A percentile compares a stretch with the other conserved stretches of the same genome.
phyloP scores from a whole-genome alignment of 2,113 vertebrate species.

The Seriola dumerili region DNA sequence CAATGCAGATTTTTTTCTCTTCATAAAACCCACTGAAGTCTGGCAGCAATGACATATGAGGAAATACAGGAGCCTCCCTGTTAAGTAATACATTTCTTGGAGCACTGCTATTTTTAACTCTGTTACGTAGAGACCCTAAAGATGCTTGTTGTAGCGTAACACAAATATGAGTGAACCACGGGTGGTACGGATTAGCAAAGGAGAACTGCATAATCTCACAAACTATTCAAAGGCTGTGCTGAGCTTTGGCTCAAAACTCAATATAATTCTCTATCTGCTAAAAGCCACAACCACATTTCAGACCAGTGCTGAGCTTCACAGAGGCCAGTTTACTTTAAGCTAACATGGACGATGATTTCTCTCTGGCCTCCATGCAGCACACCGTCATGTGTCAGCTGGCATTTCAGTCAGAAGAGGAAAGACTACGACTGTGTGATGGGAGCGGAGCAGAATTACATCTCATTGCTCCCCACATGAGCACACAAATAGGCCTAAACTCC shows the following conservation, averaged over 20 bases:
- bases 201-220: conserved; percentile 48
- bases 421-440: conserved; percentile 30
- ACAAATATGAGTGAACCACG: conserved; percentile 49
- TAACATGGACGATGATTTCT: conserved; percentile 11
- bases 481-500: conserved; percentile 70
- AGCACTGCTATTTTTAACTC: conserved; percentile 78
- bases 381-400: conserved; percentile 49
- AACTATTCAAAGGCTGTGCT: conserved; percentile 39
- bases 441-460: conserved; percentile 60
- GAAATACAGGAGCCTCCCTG: conserved; percentile 35
- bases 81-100: conserved; percentile 66
- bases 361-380: conserved; percentile 12
- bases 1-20: background rate
- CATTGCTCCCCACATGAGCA: conserved; percentile 48
- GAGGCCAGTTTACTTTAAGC: background rate
- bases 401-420: conserved; percentile 29
- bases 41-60: background rate
- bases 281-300: background rate
- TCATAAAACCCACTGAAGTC: background rate
- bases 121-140: conserved; percentile 57
- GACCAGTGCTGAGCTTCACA: conserved; percentile 4
- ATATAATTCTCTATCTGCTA: background rate
- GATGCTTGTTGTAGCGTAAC: conserved; percentile 71
- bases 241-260: conserved; percentile 20
- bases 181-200: conserved; percentile 43